Percentiles rank a stretch among this genome's conserved stretches.
Conservation (phyloP, 2,113 vertebrate species). For the Seriola rivoliana region DNA sequence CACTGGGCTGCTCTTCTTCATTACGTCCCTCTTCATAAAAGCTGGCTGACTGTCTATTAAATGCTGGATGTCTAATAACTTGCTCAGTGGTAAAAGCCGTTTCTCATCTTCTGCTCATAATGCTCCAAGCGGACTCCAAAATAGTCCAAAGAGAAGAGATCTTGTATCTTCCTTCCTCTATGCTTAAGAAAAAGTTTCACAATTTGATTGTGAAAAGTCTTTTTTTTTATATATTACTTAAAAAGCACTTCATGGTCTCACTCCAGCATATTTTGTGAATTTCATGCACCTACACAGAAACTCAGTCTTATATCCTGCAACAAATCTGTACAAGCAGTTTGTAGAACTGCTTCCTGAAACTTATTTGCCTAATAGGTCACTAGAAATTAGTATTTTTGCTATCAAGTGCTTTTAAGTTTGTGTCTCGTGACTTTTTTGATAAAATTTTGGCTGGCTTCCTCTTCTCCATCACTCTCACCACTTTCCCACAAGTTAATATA, state of each 20-base stretch:
- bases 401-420: no score
- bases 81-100: slow-evolving; percentile 1
- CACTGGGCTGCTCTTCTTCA: slow-evolving; percentile 5
- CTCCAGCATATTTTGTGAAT: background rate
- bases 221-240: background rate
- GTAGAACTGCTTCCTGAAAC: no score
- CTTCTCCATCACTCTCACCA: no score
- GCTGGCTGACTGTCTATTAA: slow-evolving; percentile 15
- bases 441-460: no score
- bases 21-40: slow-evolving; percentile 40
- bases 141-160: background rate
- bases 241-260: background rate
- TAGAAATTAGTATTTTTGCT: no score
- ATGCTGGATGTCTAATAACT: slow-evolving; percentile 21
- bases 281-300: no score
- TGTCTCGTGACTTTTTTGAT: no score
- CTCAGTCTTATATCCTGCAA: no score
- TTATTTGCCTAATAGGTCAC: no score
- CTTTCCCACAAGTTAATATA: no score
- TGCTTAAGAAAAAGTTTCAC: background rate
- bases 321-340: no score
- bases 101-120: slow-evolving; percentile 7
- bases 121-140: background rate
- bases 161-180: background rate
- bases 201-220: no score